Percentiles rank a stretch among this genome's conserved stretches.
phyloP scores from a whole-genome alignment of 2,113 vertebrate genomes.

The Athene cunicularia region DNA sequence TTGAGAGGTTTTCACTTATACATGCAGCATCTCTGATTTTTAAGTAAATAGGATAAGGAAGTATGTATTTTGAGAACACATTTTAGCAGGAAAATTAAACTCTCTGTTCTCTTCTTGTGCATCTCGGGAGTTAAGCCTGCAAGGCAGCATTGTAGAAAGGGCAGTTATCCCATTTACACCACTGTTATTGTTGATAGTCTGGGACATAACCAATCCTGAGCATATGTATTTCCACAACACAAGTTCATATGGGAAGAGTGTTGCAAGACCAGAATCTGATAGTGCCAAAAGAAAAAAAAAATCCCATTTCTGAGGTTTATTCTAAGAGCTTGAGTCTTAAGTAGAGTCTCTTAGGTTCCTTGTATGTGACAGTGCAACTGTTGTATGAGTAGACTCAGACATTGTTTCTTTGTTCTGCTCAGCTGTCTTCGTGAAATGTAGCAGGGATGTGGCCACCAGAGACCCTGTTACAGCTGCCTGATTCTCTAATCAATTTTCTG shows the following conservation, averaged over 20 bases:
- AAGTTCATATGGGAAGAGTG: not conserved
- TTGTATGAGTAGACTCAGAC: not conserved
- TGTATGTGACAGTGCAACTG: not conserved
- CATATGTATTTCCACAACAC: not conserved
- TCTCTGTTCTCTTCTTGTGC: not conserved
- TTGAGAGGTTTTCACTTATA: not conserved
- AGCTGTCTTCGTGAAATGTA: not conserved
- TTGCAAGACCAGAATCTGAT: not conserved
- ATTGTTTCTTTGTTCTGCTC: not conserved
- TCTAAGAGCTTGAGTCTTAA: not conserved
- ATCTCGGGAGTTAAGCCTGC: not conserved
- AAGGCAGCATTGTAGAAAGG: not conserved
- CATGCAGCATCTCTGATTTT: not conserved
- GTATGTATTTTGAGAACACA: not conserved
- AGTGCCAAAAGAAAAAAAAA: not conserved
- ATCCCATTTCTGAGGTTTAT: not conserved
- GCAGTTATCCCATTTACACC: not conserved
- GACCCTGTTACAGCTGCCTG: not conserved
- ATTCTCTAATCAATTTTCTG: not conserved
- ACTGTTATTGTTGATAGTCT: not conserved
- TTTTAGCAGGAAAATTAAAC: not conserved
- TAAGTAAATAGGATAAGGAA: not conserved
- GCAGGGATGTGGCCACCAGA: not conserved
- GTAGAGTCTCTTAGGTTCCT: not conserved
- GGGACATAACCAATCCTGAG: not conserved